Conservation (phyloP, 2,888 invertebrate species). For the Lycophotia porphyrea region DNA sequence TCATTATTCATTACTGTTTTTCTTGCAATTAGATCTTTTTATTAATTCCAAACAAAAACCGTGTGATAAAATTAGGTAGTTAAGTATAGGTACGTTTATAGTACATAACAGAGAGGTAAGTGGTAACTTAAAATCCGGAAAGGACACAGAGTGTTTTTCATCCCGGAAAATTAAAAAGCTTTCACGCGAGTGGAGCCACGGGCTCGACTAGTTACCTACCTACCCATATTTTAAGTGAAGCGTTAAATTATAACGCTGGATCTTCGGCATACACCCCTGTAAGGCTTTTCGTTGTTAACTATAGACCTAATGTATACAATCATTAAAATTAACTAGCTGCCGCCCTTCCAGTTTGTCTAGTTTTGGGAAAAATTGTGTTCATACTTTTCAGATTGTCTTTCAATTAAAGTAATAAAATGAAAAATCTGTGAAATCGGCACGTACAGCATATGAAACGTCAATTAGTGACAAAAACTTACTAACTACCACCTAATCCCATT, state of each 20-base stretch:
- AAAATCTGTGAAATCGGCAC: neutral
- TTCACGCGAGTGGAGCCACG: constrained; percentile 23
- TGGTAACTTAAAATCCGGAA: constrained; percentile 40
- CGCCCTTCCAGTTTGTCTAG: neutral
- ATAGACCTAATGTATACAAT: neutral
- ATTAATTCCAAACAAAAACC: neutral
- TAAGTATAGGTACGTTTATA: neutral
- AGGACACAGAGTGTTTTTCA: constrained; percentile 43
- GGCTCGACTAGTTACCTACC: constrained; percentile 26
- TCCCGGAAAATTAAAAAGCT: constrained; percentile 55
- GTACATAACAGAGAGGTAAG: constrained; percentile 30
- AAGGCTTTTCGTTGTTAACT: neutral
- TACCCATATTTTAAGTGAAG: constrained; percentile 22
- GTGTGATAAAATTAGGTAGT: neutral
- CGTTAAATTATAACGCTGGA: constrained; percentile 20
- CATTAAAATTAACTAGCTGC: neutral
- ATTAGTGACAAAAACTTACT: neutral
- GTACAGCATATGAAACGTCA: neutral
- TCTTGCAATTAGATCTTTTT: neutral
- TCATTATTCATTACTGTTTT: neutral
- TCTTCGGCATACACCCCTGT: neutral
- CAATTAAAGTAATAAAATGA: neutral
- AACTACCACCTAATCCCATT: neutral
- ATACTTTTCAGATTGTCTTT: neutral
- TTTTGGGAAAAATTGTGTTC: neutral